Percentiles rank a stretch among this genome's conserved stretches.
Conservation (phyloP, 2,888 invertebrate species). For the Busseola fusca region DNA sequence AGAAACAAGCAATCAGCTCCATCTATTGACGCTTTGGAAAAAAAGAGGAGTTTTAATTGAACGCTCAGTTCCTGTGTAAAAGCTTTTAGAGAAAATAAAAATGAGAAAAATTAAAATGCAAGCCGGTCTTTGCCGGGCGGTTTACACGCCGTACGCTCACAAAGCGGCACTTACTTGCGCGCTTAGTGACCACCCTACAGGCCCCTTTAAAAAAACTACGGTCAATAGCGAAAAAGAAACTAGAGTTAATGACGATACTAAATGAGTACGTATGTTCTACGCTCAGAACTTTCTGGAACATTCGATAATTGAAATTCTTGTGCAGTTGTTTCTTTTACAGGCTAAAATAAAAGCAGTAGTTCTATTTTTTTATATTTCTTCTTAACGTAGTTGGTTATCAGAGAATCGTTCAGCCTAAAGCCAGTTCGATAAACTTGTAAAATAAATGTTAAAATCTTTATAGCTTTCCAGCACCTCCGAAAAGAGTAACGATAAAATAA, state of each 20-base stretch:
- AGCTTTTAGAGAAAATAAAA: slow-evolving; percentile 80
- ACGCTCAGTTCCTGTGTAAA: slow-evolving; percentile 75
- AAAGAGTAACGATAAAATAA: slow-evolving; percentile 48
- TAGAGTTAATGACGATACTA: slow-evolving; percentile 66
- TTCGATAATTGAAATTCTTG: slow-evolving; percentile 52
- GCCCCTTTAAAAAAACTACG: slow-evolving; percentile 67
- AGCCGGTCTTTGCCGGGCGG: slow-evolving; percentile 72
- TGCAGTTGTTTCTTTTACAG: slow-evolving; percentile 37
- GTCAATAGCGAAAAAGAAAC: slow-evolving; percentile 69
- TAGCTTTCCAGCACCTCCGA: slow-evolving; percentile 39
- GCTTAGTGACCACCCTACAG: slow-evolving; percentile 71
- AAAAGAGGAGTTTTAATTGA: slow-evolving; percentile 78
- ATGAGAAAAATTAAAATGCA: slow-evolving; percentile 72
- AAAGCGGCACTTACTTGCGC: slow-evolving; percentile 79
- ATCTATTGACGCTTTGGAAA: slow-evolving; percentile 66
- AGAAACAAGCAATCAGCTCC: slow-evolving; percentile 68
- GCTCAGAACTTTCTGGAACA: slow-evolving; percentile 28
- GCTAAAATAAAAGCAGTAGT: too few species aligned
- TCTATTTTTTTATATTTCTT: slow-evolving; percentile 28
- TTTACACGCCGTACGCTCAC: slow-evolving; percentile 74
- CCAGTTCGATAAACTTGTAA: slow-evolving; percentile 38
- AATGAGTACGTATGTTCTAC: slow-evolving; percentile 52
- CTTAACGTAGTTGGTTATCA: slow-evolving; percentile 30
- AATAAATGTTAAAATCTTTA: slow-evolving; percentile 46
- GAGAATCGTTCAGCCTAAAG: slow-evolving; percentile 19